Percentiles rank a stretch among this genome's conserved stretches.
These are phyloP conservation scores for Eilema griseolum DNA, from an alignment of 2,888 invertebrate genomes.

Conservation along the genomic window DNA sequence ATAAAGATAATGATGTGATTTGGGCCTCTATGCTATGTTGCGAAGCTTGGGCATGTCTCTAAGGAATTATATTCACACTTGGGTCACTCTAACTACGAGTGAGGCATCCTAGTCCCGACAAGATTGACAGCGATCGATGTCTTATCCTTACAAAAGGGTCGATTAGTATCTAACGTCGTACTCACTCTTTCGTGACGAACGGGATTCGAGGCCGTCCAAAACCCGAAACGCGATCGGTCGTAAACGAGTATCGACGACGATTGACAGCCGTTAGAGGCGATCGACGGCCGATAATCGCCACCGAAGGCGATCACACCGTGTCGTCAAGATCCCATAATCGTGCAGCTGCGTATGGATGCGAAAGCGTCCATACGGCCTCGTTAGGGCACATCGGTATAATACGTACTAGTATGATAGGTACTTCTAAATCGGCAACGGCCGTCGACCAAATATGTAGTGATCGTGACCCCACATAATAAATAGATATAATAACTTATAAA, in stretches of 20 bases:
- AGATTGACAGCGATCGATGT: background rate
- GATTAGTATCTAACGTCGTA: background rate
- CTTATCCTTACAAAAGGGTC: background rate
- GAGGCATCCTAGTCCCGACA: background rate
- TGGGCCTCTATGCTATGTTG: no score
- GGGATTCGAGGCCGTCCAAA: background rate
- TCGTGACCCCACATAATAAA: constrained; percentile 29
- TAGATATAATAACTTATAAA: constrained; percentile 25
- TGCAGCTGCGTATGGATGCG: background rate
- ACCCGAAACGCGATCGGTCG: background rate
- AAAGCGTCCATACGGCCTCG: background rate
- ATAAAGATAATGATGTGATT: no score
- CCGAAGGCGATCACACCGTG: background rate
- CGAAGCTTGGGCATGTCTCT: no score
- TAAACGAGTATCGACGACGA: background rate
- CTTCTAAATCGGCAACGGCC: background rate
- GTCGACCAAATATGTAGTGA: background rate
- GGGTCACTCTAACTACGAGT: background rate
- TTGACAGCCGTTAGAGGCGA: constrained; percentile 4
- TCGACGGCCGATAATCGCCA: background rate
- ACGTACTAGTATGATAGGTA: background rate
- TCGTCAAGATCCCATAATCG: background rate
- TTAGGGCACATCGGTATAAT: background rate
- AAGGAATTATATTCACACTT: no score
- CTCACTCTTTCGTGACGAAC: background rate